Evolutionary conservation across 2,888 invertebrate species (phyloP).

Genomic region (Automeris io): DNA sequence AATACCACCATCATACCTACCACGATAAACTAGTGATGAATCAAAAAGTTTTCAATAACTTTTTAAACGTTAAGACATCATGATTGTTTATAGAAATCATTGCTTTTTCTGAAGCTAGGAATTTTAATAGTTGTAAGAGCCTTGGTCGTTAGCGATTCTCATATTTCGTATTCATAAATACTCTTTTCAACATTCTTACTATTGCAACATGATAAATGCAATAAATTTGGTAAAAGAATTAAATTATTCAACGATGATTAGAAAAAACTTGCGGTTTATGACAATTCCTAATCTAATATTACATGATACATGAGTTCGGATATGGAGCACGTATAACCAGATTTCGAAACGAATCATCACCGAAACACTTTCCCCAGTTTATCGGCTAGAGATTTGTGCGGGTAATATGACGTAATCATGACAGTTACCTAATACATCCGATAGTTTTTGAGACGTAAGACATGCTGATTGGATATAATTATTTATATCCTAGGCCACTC

Average conservation of each 20-base stretch:
- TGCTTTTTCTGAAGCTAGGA: neutral
- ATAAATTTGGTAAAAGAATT: conserved; percentile 1
- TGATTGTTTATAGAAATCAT: neutral
- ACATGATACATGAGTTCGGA: neutral
- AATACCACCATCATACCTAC: no score
- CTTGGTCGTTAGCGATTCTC: neutral
- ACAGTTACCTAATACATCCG: conserved; percentile 3
- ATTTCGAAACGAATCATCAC: conserved; percentile 2
- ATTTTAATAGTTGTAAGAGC: neutral
- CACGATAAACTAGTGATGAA: no score
- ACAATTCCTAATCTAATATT: neutral
- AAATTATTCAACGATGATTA: neutral
- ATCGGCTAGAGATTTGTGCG: neutral
- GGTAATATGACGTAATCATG: conserved; percentile 4
- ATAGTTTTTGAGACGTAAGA: no score
- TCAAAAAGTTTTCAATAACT: no score
- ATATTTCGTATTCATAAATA: neutral
- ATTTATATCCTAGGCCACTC: no score
- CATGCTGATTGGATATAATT: no score
- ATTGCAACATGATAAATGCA: neutral
- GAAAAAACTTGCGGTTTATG: conserved; percentile 2
- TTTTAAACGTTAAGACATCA: no score
- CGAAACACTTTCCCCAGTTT: conserved; percentile 7
- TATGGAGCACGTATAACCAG: neutral
- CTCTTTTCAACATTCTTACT: neutral